Conservation (phyloP, 1,140 invertebrate species). For the Phocides pigmalion region DNA sequence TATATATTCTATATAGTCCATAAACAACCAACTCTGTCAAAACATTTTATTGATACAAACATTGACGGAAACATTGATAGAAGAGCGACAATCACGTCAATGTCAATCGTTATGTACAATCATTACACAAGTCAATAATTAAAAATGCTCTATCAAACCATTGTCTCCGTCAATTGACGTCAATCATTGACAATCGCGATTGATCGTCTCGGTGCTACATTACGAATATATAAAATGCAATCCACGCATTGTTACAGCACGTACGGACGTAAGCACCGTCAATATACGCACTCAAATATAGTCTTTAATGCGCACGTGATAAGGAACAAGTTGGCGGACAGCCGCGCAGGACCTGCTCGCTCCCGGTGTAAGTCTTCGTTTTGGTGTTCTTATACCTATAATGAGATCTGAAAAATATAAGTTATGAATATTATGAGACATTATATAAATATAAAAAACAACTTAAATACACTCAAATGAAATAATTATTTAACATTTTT, state of each 20-base stretch:
- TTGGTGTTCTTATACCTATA: background rate
- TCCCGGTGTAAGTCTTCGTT: background rate
- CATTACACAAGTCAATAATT: too few species aligned
- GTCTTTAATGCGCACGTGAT: conserved; percentile 13
- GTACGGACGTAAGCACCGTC: background rate
- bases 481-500: too few species aligned
- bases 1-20: background rate
- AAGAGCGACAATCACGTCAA: background rate
- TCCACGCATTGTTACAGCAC: too few species aligned
- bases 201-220: background rate
- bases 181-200: background rate
- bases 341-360: background rate
- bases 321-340: background rate
- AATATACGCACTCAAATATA: background rate
- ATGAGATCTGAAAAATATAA: conserved; percentile 35
- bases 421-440: too few species aligned
- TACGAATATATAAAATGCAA: background rate
- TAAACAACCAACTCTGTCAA: background rate
- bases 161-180: too few species aligned
- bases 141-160: too few species aligned
- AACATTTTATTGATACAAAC: background rate
- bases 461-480: too few species aligned
- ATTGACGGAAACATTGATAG: background rate
- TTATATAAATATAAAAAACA: too few species aligned
- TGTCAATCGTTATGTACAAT: too few species aligned